phyloP scores from a whole-genome alignment of 2,113 vertebrate genomes.

The Cyanistes caeruleus region DNA sequence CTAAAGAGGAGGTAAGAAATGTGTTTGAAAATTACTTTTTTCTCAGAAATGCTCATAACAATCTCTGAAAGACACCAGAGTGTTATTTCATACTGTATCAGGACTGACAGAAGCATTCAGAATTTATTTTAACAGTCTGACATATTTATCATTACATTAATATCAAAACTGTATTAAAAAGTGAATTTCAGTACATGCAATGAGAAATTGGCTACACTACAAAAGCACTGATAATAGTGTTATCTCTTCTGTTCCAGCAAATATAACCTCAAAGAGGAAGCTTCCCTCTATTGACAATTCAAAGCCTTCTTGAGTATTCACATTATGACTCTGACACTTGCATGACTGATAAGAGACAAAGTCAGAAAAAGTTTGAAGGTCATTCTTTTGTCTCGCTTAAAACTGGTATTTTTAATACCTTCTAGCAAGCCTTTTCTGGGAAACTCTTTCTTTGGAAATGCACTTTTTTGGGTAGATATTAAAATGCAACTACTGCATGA shows the following conservation, averaged over 20 bases:
- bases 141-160: slow-evolving; percentile 59
- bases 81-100: background rate
- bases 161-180: slow-evolving; percentile 64
- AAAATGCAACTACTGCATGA: background rate
- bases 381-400: slow-evolving; percentile 57
- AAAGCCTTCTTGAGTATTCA: slow-evolving; percentile 64
- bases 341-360: slow-evolving; percentile 69
- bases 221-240: slow-evolving; percentile 68
- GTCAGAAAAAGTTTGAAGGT: slow-evolving; percentile 72
- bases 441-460: background rate
- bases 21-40: background rate
- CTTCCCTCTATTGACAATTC: slow-evolving; percentile 63
- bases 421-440: background rate
- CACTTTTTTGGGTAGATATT: background rate
- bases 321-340: slow-evolving; percentile 66
- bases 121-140: slow-evolving; percentile 29
- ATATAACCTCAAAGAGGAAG: slow-evolving; percentile 61
- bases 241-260: slow-evolving; percentile 66
- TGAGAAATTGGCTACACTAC: slow-evolving; percentile 68
- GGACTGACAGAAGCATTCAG: background rate
- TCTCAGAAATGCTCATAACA: background rate
- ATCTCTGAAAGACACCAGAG: background rate
- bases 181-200: slow-evolving; percentile 40
- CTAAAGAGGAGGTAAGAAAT: background rate
- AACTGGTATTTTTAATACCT: slow-evolving; percentile 41